Evolutionary conservation across 1,140 invertebrate genomes (phyloP), one percentile per base, ranked within the genome.

Genomic region (Archegozetes longisetosus): DNA sequence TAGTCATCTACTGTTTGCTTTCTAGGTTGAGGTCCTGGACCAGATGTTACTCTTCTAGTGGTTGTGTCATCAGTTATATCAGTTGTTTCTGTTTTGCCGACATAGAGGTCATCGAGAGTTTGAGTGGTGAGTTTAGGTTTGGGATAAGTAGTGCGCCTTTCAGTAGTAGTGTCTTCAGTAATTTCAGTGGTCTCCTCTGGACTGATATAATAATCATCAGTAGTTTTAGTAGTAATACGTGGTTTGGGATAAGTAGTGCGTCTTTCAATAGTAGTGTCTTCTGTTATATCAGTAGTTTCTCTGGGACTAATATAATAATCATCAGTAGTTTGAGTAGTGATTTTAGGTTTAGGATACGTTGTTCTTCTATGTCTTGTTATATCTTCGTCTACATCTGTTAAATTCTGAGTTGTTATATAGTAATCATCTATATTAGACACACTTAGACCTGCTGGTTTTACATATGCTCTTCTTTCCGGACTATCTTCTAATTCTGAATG

Each of bases 51-150:
- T 46, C 32, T 13, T 51, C 50, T 22, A 47, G 56, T 24, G 53
- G 57, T 46, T 28, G 54, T 17, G 49, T 58, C 47, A 51, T 58
- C 57, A 24, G 50, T 46, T 17, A 58, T 23, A 24, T 62, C 61
- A 20, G 51, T 29, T 22, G 47, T 40, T 1, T 62, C 25, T 22
- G 14, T 17, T 1, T 27, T 24, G 25, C 32, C 40, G 4, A 54
- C 20, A 40, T 47, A 53, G 20, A 24, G 25, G 28, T 91, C 88
- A 68, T 91, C 87, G 0, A 90, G 85, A 2, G 85, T 80, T 69
- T 90, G 86, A 0, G 83, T 83, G 0, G 84, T 86, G 46, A 88
- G 82, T 67, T 87, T 85, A 9, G 63, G 63, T 50, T 54, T 24
- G 3, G 29, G 59, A 27, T 47, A 23, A 32, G 25, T 53, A 6